Evolutionary conservation across 2,113 vertebrate genomes (phyloP), one percentile per base, ranked within the genome.

Genomic region (Dinomys branickii): DNA sequence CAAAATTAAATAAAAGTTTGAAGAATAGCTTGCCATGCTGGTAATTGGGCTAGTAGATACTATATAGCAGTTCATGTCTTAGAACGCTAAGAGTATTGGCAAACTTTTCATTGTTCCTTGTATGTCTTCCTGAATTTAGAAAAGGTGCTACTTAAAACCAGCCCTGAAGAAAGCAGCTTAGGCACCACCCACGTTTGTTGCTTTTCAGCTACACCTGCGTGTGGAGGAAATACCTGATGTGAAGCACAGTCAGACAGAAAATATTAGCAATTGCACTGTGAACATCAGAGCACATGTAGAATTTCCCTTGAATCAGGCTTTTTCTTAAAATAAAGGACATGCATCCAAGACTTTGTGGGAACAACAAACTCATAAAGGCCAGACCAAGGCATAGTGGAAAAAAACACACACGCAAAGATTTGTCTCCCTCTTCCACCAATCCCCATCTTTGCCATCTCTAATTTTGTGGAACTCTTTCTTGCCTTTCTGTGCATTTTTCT

Each of bases 291-390:
- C 19, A 50, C 85, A 71, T 96, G 90, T 90, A 85, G 85, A 97
- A 96, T 97, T 97, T 97, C 95, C 85, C 90, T 87, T 94, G 50
- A 92, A 83, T 98, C 95, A 97, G 96, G 67, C 26, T 33, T 94
- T 94, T 98, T 95, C 69, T 71, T 80, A 61, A 94, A 96, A 38
- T 58, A 19, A 75, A 35, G 10, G 16, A 22, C 30, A 44, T 1
- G 5, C 41, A 35, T 94, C 90, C 88, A 90, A 95, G 38, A 65
- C 58, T 69, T 6, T 94, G 90, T 91, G 95, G 92, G 96, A 69
- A 71, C 1, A 50, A 58, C 65, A 71, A 78, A 17, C 50, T 24
- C 54, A 56, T 28, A n/a, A 87, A 91, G 33, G 30, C 38, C 69
- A 77, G 82, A 92, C 81, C 13, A 28, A 69, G 35, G 30, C 63